Evolutionary conservation across 2,888 invertebrate species (phyloP).

Genomic region (Chrysolina americana): DNA sequence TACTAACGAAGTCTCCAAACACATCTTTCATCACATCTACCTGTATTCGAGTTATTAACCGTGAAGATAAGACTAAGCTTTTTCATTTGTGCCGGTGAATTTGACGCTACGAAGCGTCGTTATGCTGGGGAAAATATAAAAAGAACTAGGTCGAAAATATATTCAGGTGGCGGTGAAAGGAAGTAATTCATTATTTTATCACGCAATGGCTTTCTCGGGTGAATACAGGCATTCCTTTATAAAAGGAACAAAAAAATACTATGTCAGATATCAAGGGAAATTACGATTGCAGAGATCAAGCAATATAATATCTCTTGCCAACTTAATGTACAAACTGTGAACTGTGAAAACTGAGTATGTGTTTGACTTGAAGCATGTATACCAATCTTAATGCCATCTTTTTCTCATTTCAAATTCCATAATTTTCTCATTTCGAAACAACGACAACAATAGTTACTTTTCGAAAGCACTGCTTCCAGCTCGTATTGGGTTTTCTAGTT

Average conservation of each 20-base stretch:
- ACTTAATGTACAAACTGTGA: no score
- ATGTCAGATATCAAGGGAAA: background rate
- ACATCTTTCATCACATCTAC: no score
- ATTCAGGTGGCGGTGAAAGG: conserved; percentile 8
- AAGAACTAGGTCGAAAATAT: conserved; percentile 8
- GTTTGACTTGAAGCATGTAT: no score
- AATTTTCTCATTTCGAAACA: no score
- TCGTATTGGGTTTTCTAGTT: no score
- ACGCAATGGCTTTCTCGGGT: conserved; percentile 1
- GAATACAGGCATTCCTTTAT: conserved; percentile 1
- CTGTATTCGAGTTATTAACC: background rate
- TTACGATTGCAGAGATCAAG: background rate
- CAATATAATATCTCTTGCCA: no score
- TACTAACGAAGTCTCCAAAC: no score
- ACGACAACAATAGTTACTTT: no score
- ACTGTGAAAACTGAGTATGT: no score
- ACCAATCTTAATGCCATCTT: no score
- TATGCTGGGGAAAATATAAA: conserved; percentile 1
- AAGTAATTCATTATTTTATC: conserved; percentile 4
- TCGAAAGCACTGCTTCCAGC: no score
- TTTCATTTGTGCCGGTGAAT: conserved; percentile 1
- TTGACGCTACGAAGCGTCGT: background rate
- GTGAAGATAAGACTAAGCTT: background rate
- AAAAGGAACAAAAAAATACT: background rate
- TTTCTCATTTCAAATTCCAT: no score